These are phyloP conservation scores for Nesometra sesokonis DNA, from an alignment of 35 echinoderm and acorn worm species.

Conservation along the genomic window DNA sequence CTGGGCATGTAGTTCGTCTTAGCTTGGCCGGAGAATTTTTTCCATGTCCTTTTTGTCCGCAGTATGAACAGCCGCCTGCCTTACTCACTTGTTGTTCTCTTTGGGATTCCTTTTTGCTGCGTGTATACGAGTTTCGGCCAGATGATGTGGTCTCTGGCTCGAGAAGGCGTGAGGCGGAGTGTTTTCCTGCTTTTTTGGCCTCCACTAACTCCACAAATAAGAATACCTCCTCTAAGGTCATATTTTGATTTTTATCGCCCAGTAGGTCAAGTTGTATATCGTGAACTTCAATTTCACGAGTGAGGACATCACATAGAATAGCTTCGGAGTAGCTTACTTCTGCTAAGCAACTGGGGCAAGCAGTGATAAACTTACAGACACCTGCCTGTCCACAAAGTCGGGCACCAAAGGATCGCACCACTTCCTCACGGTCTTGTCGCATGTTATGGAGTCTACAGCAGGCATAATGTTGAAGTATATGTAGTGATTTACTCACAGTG, in stretches of 20 bases:
- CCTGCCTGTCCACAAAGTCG: constrained; percentile 1
- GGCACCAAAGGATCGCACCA: constrained; percentile 5
- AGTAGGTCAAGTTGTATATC: constrained; percentile 44
- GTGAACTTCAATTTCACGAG: background rate
- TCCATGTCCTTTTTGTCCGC: background rate
- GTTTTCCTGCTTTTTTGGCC: constrained; percentile 39
- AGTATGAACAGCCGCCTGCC: background rate
- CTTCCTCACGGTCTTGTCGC: constrained; percentile 23
- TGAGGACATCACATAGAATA: constrained; percentile 4
- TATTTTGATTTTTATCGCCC: constrained; percentile 34
- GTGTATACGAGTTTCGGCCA: background rate
- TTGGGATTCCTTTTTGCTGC: too few relatives aligned
- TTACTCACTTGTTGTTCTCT: background rate
- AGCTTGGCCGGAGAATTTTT: background rate
- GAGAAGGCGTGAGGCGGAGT: background rate
- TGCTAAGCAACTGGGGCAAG: background rate
- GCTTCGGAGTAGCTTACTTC: background rate
- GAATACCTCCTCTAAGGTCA: constrained; percentile 26
- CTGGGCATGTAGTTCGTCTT: constrained; percentile 4
- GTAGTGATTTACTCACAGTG: too few relatives aligned
- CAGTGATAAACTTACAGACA: background rate
- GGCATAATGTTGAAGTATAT: constrained; percentile 3
- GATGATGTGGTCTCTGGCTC: background rate
- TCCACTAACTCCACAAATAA: constrained; percentile 29
- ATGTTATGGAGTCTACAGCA: constrained; percentile 16